Base-by-base conservation (phyloP, 2,113 vertebrate genomes). In the Willisornis vidua region DNA sequence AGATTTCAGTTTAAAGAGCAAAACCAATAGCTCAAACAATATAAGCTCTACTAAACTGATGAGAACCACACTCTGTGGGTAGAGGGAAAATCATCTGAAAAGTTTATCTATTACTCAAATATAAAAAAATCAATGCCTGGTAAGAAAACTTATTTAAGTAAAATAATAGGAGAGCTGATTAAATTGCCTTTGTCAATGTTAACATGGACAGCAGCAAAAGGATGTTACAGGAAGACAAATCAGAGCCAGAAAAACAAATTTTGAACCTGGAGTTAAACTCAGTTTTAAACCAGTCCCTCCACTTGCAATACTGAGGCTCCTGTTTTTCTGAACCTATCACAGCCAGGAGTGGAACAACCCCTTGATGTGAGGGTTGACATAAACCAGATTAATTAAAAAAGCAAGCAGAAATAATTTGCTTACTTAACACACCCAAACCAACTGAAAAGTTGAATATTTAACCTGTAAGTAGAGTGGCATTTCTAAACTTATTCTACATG, bases 401-500 rank as follows among this genome's bases (percentile, higher is more conserved):
- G 5, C 55, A 77, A 83, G 43, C 51, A 83, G 67, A 94, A 90
- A 66, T 91, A 43, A 88, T 80, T 91, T 70, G 51, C 66, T 77
- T 65, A 19, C 25, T 78, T 41, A 86, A 85, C 0, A 0, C 68
- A 78, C 75, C 61, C 85, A 83, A 83, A 74, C 14, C 8, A 4
- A 43, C 2, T 55, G 43, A 45, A 20, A 87, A 75, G 35, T 48
- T 81, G 9, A 74, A 23, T 49, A 54, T 91, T 89, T 46, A 84
- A 66, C 58, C 66, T 7, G 0, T 0, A 52, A 24, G 6, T 5
- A 62, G 37, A 26, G 0, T 0, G 3, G 46, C 13, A 7, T 39
- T 91, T 79, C 58, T 52, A 17, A 91, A 67, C 15, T 37, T 72
- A 22, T 22, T 55, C 14, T 7, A 66, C 19, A 10, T 57, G 41